These are phyloP conservation scores for Gambusia yucatana DNA, from an alignment of 2,797 vertebrate species.

Conservation along the genomic window DNA sequence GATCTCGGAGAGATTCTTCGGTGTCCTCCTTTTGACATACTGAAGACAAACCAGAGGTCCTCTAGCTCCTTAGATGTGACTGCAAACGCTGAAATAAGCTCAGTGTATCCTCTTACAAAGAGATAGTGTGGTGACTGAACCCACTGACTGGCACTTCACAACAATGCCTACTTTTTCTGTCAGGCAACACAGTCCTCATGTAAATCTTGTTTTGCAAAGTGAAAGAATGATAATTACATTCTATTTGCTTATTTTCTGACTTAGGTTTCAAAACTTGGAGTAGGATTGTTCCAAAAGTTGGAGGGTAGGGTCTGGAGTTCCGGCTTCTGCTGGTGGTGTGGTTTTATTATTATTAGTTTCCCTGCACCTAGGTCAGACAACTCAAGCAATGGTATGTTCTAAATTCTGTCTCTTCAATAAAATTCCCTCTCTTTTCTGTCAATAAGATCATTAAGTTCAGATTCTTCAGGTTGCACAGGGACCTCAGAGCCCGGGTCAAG, in stretches of 20 bases:
- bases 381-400: not conserved
- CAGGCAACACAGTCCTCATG: slow-evolving; percentile 16
- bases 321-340: not conserved
- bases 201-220: slow-evolving; percentile 18
- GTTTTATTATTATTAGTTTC: not conserved
- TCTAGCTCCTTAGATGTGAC: slow-evolving; percentile 63
- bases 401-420: not conserved
- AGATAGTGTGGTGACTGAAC: slow-evolving; percentile 53
- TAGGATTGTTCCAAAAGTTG: not conserved
- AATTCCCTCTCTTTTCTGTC: not conserved
- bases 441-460: not conserved
- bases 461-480: not conserved
- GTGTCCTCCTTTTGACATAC: slow-evolving; percentile 58
- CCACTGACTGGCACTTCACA: slow-evolving; percentile 61
- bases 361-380: not conserved
- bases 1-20: slow-evolving; percentile 72
- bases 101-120: slow-evolving; percentile 66
- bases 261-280: not conserved
- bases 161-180: slow-evolving; percentile 48
- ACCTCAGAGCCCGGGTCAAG: not conserved
- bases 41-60: slow-evolving; percentile 63
- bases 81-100: slow-evolving; percentile 65
- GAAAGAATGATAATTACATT: not conserved
- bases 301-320: not conserved
- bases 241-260: slow-evolving; percentile 12